Evolutionary conservation across 1,140 invertebrate species (phyloP), one percentile per base, ranked within the genome.

Genomic region (Aphis gossypii): DNA sequence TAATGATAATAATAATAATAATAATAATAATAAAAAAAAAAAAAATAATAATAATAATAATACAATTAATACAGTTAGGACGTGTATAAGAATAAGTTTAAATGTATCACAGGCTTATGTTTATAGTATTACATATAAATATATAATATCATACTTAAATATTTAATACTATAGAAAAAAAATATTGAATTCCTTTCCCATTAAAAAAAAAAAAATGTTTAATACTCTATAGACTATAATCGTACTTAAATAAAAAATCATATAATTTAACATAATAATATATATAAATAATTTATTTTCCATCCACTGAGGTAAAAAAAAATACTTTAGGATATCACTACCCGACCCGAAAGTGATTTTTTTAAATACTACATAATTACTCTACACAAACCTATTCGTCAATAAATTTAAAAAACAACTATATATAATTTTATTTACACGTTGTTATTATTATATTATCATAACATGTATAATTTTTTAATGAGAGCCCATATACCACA

Each of bases 31-130:
- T n/a, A 30, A 76, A 44, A 48, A 91, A 18, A 46, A 91, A 76
- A 90, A 90, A 76, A 25, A 68, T 41, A 60, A 90, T 60, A 68
- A 90, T 90, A 91, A 91, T 92, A 51, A 83, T 92, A 92, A 84
- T 93, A 93, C 35, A 86, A 93, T 76, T 76, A 76, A 90, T 90
- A 68, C 20, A 90, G 92, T 93, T 93, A 93, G 92, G 92, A 93
- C 21, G 48, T 93, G 92, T 84, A 54, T 93, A 83, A 83, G 91
- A 92, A 92, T 83, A 93, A 92, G 56, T 86, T 93, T 35, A 93
- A 86, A 93, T 54, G 92, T 93, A 93, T 93, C 92, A 93, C 92
- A 93, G 92, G 76, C 44, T 92, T 93, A 51, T 93, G 84, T 93
- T 86, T 76, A 92, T 76, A 76, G 76, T 48, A 30, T 44, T 68